Evolutionary conservation across 2,797 vertebrate species (phyloP), one percentile per base, ranked within the genome.

Genomic region (Staurois parvus): DNA sequence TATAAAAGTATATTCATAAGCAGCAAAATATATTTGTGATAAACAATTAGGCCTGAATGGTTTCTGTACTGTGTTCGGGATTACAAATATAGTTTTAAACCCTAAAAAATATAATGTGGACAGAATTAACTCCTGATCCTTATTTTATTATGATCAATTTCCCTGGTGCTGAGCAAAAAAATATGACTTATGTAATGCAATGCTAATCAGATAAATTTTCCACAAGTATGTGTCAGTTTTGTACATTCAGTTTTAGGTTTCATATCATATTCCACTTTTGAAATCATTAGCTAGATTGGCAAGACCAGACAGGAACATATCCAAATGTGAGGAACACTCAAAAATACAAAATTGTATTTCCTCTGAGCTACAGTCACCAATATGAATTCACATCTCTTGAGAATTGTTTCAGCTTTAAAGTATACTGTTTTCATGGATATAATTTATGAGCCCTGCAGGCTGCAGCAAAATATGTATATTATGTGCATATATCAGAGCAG

Each of bases 371-470:
- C 26, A 52, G 48, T 48, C 40, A 29, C 37, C 13, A n/a, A 6
- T 24, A 40, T 73, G 68, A 32, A 72, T 26, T 69, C 52, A 24
- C 48, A 21, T 72, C 79, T 81, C 68, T 21, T 32, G 56, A 52
- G 68, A 72, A 40, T 81, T 72, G 24, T 13, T 32, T 70, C 17
- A 5, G 48, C 48, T 72, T 45, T 79, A 21, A 48, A 69, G 40
- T 21, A 52, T 9, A 17, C 48, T 59, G 29, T 48, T 26, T 73
- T 72, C 72, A 45, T 81, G 48, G 68, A 59, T 37, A 70, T 10
- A 34, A 81, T 72, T 81, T 81, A 81, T 72, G 79, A 70, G 12
- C 45, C 67, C 48, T 72, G 48, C 79, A 81, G 48, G 68, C 79
- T 72, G 68, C 12, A 72, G 32, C 68, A 67, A 37, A 67, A 37